Base-by-base conservation (phyloP, 2,888 invertebrate species). In the Pyrochroa serraticornis region DNA sequence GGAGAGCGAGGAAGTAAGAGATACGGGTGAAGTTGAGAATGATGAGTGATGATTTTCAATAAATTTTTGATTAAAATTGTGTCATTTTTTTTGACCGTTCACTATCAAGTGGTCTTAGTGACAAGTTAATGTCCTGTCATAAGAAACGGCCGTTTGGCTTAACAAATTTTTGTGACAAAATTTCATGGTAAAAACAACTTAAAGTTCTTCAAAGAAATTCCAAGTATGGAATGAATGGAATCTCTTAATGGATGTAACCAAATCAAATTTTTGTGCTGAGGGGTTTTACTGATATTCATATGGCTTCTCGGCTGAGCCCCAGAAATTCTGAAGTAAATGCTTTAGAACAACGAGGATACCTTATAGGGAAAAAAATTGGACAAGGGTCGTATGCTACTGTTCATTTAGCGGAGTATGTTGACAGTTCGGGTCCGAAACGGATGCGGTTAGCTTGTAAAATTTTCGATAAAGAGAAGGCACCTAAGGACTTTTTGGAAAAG, bases 331-430 rank as follows among this genome's bases (percentile, higher is more conserved):
- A 93, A 83, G 87, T 91, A 68, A 89, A 89, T 78, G 92, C 92
- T 76, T 84, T 93, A 81, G 90, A 91, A 78, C 88, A 91, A 80
- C 84, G 91, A 75, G 93, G 93, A 72, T 93, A 93, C 80, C 81
- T 88, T 58, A 90, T 93, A 76, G 72, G 73, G 8, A 89, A 90
- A 78, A 92, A 92, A 82, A 91, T 95, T 74, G 95, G 95, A 62
- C 91, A 93, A 83, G 95, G 95, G 59, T 93, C 93, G 13, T 94
- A 94, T 78, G 94, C 94, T 61, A 92, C 92, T 47, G 95, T 95
- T 32, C 93, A 93, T 72, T 84, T 92, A 66, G 93, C 95, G 71
- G 87, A 92, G 75, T 90, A 90, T 81, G 85, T 88, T 67, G 91
- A 92, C 79, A 85, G 85, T 32, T 82, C 84, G 55, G 88, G 85